Percentiles rank a stretch among this genome's conserved stretches.
phyloP scores from a whole-genome alignment of 2,113 vertebrate species.

The Climacteris rufus region DNA sequence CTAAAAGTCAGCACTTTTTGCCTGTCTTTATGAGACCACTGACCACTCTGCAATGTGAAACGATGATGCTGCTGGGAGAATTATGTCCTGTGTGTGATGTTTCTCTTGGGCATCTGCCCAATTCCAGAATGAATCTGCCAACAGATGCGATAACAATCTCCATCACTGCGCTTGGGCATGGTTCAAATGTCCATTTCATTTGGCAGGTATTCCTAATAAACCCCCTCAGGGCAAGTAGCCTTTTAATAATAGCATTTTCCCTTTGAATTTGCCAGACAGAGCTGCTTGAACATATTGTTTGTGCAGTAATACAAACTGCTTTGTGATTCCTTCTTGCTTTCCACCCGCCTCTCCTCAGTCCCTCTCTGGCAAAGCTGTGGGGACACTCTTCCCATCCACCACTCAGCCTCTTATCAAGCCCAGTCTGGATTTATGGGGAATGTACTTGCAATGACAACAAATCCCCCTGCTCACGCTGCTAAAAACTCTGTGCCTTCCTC shows the following conservation, averaged over 20 bases:
- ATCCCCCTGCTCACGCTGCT: background rate
- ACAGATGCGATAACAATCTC: background rate
- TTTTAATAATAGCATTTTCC: background rate
- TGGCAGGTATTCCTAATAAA: constrained; percentile 27
- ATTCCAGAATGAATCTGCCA: background rate
- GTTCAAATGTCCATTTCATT: constrained; percentile 43
- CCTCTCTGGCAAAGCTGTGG: background rate
- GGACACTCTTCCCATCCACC: background rate
- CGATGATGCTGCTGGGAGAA: background rate
- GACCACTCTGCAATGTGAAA: constrained; percentile 40
- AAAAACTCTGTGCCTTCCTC: background rate
- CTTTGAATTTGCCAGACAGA: background rate
- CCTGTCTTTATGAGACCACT: constrained; percentile 30
- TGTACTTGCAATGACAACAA: accelerated
- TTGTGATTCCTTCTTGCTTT: background rate
- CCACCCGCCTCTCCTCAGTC: background rate
- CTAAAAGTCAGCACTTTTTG: constrained; percentile 53
- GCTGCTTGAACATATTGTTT: background rate
- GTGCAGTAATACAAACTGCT: background rate
- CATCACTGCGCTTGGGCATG: background rate
- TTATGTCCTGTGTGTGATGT: background rate
- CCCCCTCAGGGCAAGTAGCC: background rate
- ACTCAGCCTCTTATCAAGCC: background rate
- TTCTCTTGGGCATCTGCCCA: constrained; percentile 28
- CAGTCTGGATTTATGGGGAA: background rate